phyloP scores from a whole-genome alignment of 1,140 invertebrate genomes.

The Oscheius sp. region DNA sequence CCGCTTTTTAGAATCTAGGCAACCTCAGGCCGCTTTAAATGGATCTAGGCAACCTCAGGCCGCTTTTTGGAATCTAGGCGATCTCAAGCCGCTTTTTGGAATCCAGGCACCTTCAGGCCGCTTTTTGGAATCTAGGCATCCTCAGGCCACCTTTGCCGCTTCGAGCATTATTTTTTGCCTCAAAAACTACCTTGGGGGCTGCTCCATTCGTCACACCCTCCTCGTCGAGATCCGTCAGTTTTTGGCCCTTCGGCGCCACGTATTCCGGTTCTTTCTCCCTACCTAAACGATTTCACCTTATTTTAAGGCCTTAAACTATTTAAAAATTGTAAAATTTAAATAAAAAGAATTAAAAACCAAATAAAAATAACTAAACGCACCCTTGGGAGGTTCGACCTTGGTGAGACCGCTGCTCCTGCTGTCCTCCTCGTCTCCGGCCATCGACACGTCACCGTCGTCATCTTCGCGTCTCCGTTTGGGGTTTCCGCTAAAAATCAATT shows the following conservation, averaged over 20 bases:
- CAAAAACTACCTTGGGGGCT: neutral
- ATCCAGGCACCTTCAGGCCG: too few relatives aligned
- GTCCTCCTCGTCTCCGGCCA: conserved; percentile 48
- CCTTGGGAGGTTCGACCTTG: conserved; percentile 47
- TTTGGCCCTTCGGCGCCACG: conserved; percentile 48
- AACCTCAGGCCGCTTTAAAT: too few relatives aligned
- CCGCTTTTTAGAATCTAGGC: too few relatives aligned
- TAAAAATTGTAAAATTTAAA: neutral
- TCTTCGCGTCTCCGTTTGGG: conserved; percentile 42
- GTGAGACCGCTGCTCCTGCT: conserved; percentile 44
- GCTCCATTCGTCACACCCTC: conserved; percentile 38
- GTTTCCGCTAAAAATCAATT: too few relatives aligned
- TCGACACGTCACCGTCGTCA: conserved; percentile 42
- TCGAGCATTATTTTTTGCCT: neutral
- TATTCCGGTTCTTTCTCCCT: conserved; percentile 58
- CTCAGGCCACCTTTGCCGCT: neutral
- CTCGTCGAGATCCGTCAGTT: conserved; percentile 57
- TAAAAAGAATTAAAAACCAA: neutral
- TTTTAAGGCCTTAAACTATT: neutral
- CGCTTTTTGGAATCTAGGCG: too few relatives aligned
- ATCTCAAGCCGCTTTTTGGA: too few relatives aligned
- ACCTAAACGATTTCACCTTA: conserved; percentile 44
- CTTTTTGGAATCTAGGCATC: too few relatives aligned
- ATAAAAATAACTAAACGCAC: conserved; percentile 31
- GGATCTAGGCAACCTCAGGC: too few relatives aligned